Conservation (phyloP, 2,797 vertebrate genomes). For the Sebastes hopkinsi region DNA sequence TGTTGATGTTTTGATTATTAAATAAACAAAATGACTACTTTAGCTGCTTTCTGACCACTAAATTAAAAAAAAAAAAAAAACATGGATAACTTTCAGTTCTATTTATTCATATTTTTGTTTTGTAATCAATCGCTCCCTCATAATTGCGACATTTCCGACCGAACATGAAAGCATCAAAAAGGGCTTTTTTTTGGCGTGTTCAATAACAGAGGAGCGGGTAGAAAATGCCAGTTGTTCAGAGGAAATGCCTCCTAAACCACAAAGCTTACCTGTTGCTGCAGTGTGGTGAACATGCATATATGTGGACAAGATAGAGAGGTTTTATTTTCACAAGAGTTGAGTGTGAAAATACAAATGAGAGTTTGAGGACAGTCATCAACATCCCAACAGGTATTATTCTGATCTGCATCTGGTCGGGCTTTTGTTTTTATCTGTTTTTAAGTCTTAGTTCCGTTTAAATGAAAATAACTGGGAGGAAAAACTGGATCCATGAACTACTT, state of each 20-base stretch:
- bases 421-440: not conserved
- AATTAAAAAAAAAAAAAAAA: not conserved
- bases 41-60: fast-evolving
- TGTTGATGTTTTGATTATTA: not conserved
- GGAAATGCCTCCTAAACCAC: not conserved
- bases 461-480: not conserved
- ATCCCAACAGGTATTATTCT: not conserved
- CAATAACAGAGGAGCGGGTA: constrained; percentile 28
- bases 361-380: not conserved
- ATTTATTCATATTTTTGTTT: not conserved
- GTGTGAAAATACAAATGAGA: not conserved
- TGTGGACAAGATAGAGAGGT: not conserved
- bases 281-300: not conserved
- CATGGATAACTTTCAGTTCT: fast-evolving
- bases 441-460: not conserved
- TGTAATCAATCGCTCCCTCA: not conserved
- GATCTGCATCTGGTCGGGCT: not conserved
- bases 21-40: not conserved
- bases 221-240: constrained; percentile 8
- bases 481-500: not conserved
- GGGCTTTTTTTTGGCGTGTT: constrained; percentile 37
- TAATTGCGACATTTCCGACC: constrained; percentile 37
- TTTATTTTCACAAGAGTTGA: not conserved
- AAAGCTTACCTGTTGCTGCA: constrained; percentile 6
- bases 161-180: constrained; percentile 55